Evolutionary conservation across 2,113 vertebrate species (phyloP), one percentile per base, ranked within the genome.

Genomic region (Rana temporaria): DNA sequence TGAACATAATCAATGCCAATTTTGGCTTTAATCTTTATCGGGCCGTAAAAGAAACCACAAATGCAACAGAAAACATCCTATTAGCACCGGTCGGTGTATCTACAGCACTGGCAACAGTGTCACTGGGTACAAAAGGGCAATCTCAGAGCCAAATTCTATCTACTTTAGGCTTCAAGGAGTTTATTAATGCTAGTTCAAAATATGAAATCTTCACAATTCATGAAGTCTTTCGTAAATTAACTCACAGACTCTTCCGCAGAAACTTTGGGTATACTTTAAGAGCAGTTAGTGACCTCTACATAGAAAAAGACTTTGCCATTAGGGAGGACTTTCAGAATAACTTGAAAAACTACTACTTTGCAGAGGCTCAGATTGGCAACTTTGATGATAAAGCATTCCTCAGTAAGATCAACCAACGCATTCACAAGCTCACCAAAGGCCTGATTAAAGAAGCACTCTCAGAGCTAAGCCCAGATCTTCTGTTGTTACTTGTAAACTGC

Each of bases 41-140:
- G 52, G 95, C 91, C 0, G 83, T 99, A 79, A 95, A 93, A 7
- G 95, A 96, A 19, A 86, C 89, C 2, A 88, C 90, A n/a, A 92
- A 93, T 66, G 74, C 94, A 83, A 93, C 87, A 0, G 95, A 98
- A 48, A 99, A 99, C 32, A 93, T 99, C 73, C 91, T 99, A 85
- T 90, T 99, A 22, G 97, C 98, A 7, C 98, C 98, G 0, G 96
- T 96, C 17, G 98, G 98, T 19, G 96, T 99, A 86, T 99, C 98
- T 42, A 96, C 96, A 0, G 96, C 96, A 16, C 95, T 99, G 97
- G 96, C 93, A 24, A 99, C 98, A 96, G 90, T 99, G 85, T 96
- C 96, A 60, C 86, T 99, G 52, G 98, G 96, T 2, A 89, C 95
- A 1, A 93, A 90, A 34, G 89, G 91, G 0, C 84, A 87, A 20